These are phyloP conservation scores for Diarsia brunnea DNA, from an alignment of 2,888 invertebrate genomes.

Conservation along the genomic window DNA sequence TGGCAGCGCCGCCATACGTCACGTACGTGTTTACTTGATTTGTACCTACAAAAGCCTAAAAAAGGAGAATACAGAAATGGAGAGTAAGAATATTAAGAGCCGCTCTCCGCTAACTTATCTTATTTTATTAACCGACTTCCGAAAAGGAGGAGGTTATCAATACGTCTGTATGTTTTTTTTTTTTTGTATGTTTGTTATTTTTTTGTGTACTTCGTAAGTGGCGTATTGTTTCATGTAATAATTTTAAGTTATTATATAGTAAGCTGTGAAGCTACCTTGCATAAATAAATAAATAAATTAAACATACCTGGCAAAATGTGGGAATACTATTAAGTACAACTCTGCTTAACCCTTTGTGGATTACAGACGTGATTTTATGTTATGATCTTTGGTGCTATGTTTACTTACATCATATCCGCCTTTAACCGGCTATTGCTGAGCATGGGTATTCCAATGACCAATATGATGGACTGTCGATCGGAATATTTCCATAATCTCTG, in stretches of 20 bases:
- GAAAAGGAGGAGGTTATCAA: too few species aligned
- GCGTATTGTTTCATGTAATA: too few species aligned
- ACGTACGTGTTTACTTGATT: too few species aligned
- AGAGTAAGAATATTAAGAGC: not conserved
- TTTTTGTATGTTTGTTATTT: too few species aligned
- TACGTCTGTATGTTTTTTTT: too few species aligned
- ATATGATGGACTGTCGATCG: constrained; percentile 11
- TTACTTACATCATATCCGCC: not conserved
- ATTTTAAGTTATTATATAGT: too few species aligned
- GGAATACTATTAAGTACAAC: not conserved
- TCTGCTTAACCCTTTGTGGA: not conserved
- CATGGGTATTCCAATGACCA: constrained; percentile 2
- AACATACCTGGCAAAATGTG: not conserved
- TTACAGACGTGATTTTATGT: not conserved
- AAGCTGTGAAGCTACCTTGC: too few species aligned
- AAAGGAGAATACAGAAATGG: not conserved
- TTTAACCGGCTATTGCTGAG: constrained; percentile 27
- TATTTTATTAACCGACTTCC: too few species aligned
- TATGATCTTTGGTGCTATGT: not conserved
- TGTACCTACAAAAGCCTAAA: not conserved
- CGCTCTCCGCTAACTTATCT: too few species aligned
- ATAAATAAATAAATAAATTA: too few species aligned
- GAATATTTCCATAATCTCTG: constrained; percentile 38
- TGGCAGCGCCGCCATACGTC: too few species aligned
- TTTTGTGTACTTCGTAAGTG: too few species aligned